Conservation (phyloP, 2,888 invertebrate species). For the Torymus aiolomorphi region DNA sequence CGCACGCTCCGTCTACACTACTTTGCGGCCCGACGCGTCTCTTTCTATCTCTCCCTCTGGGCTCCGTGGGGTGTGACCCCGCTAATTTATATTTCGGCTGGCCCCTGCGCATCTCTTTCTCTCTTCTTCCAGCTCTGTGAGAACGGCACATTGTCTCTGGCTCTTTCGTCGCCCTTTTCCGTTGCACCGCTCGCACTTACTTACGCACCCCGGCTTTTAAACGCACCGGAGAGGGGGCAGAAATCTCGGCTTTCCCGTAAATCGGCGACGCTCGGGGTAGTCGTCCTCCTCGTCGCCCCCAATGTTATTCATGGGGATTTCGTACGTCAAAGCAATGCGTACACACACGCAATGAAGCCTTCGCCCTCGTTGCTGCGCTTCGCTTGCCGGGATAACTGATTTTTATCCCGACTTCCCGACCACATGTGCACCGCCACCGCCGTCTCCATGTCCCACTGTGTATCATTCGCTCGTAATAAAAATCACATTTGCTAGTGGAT, state of each 20-base stretch:
- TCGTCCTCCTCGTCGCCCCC: not conserved
- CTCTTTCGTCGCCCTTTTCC: not conserved
- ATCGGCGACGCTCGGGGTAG: conserved; percentile 22
- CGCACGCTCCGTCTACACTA: conserved; percentile 6
- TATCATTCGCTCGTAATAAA: conserved; percentile 50
- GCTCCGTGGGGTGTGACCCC: conserved; percentile 61
- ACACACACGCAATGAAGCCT: not conserved
- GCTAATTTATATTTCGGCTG: conserved; percentile 62
- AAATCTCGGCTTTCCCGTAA: conserved; percentile 53
- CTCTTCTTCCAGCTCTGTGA: conserved; percentile 14
- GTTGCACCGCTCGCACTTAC: conserved; percentile 7
- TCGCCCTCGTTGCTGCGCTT: conserved; percentile 8
- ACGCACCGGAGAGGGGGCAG: not conserved
- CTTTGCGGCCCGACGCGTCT: too few species aligned
- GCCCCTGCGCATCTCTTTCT: not conserved
- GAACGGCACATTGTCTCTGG: conserved; percentile 50
- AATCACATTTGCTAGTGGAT: conserved; percentile 48
- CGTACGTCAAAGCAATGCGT: conserved; percentile 47
- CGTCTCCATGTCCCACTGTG: conserved; percentile 22
- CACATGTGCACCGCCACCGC: not conserved
- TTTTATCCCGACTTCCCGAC: conserved; percentile 28
- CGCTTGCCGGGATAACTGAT: conserved; percentile 26
- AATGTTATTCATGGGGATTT: conserved; percentile 55
- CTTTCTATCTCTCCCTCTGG: not conserved
- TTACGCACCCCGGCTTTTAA: conserved; percentile 1